Evolutionary conservation across 2,888 invertebrate genomes (phyloP).

Genomic region (Eupeodes latifasciatus): DNA sequence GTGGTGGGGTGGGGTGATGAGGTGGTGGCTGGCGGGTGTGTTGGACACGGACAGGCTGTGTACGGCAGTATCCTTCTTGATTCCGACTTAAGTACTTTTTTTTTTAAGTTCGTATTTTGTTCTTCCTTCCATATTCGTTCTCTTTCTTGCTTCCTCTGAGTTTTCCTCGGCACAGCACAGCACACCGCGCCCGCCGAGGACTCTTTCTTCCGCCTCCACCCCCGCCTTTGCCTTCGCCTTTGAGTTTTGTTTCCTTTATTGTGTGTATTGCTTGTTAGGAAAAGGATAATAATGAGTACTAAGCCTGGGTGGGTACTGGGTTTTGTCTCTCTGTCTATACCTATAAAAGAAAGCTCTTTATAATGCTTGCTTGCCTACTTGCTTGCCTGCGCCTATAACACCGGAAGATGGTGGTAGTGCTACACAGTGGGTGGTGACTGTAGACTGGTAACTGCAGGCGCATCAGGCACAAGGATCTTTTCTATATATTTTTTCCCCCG

Average conservation of each 20-base stretch:
- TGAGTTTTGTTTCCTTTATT: slow-evolving; percentile 74
- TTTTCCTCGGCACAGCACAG: not conserved
- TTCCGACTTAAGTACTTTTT: slow-evolving; percentile 59
- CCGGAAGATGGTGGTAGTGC: slow-evolving; percentile 66
- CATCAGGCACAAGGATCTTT: not conserved
- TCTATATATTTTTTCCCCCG: not conserved
- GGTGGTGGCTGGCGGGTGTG: slow-evolving; percentile 42
- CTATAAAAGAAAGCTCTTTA: slow-evolving; percentile 64
- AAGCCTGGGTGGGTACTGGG: slow-evolving; percentile 59
- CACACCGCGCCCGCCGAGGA: slow-evolving; percentile 23
- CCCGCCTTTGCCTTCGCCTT: slow-evolving; percentile 53
- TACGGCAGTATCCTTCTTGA: slow-evolving; percentile 70
- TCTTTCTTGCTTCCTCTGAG: slow-evolving; percentile 21
- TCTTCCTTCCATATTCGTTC: slow-evolving; percentile 14
- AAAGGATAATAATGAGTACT: slow-evolving; percentile 75
- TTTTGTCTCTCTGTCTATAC: slow-evolving; percentile 49
- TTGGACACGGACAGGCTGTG: slow-evolving; percentile 56
- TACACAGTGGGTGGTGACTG: slow-evolving; percentile 37
- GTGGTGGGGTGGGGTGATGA: not conserved
- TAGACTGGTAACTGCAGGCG: not conserved
- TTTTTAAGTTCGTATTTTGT: not conserved
- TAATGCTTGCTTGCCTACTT: slow-evolving; percentile 37
- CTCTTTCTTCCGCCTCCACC: slow-evolving; percentile 65
- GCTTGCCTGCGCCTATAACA: slow-evolving; percentile 62
- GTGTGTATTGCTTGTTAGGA: slow-evolving; percentile 74